Conservation (phyloP, 2,113 vertebrate genomes). For the Cranoglanis bouderius region DNA sequence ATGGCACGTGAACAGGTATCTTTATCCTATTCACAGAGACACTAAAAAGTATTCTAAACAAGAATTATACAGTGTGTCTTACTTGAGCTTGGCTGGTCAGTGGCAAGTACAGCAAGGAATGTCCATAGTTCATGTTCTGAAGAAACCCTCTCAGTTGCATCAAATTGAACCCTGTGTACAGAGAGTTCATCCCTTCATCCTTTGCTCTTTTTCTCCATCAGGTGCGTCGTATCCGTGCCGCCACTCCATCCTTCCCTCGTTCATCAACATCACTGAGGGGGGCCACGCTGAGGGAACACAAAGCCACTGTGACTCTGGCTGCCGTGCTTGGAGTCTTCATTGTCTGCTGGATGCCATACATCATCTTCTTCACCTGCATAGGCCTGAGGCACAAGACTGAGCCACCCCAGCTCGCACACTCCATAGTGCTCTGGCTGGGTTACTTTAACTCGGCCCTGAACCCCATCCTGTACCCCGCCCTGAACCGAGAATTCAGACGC, state of each 20-base stretch:
- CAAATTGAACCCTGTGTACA: neutral
- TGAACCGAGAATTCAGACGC: conserved; percentile 88
- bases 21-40: neutral
- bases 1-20: conserved; percentile 82
- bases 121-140: neutral
- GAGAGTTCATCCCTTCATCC: neutral
- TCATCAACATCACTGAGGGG: conserved; percentile 53
- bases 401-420: conserved; percentile 58
- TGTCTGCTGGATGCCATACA: conserved; percentile 94
- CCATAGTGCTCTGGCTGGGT: conserved; percentile 83
- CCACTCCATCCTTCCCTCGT: conserved; percentile 66
- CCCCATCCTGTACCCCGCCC: conserved; percentile 87
- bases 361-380: conserved; percentile 82
- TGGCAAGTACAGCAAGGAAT: too few relatives aligned
- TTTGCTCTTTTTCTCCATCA: conserved; percentile 42
- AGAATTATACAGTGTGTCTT: neutral
- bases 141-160: neutral
- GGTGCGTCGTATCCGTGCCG: conserved; percentile 68
- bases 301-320: conserved; percentile 87
- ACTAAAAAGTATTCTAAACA: neutral
- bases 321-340: conserved; percentile 89
- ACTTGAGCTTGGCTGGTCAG: too few relatives aligned
- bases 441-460: conserved; percentile 94
- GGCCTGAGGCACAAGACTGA: conserved; percentile 68
- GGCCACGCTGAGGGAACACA: conserved; percentile 83